phyloP scores from a whole-genome alignment of 2,797 vertebrate genomes.

The Momotus momota region DNA sequence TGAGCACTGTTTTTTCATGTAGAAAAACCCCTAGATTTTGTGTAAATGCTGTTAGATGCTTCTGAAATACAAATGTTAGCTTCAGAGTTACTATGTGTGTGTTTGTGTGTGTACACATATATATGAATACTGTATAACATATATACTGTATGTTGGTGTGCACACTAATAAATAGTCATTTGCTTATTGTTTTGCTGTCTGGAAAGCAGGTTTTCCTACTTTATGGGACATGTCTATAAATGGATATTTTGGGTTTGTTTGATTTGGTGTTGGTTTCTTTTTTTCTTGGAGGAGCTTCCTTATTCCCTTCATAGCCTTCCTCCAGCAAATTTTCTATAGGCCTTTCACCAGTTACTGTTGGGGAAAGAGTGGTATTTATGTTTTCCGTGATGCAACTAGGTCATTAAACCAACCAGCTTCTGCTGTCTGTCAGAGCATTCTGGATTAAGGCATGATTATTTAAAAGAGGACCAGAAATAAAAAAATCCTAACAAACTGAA shows the following conservation, averaged over 20 bases:
- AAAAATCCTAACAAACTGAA: neutral
- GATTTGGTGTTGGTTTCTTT: neutral
- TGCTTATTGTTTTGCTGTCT: neutral
- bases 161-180: neutral
- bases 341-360: neutral
- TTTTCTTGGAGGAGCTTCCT: neutral
- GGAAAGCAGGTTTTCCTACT: neutral
- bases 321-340: neutral
- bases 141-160: neutral
- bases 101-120: neutral
- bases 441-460: neutral
- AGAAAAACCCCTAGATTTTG: neutral
- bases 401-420: neutral
- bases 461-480: slow-evolving; percentile 12
- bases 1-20: neutral
- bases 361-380: neutral
- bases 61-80: neutral
- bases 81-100: neutral
- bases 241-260: neutral
- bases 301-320: neutral
- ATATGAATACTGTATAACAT: neutral
- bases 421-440: neutral
- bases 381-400: neutral
- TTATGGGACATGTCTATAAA: neutral
- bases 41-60: neutral